Conservation (phyloP, 2,113 vertebrate genomes). For the Chamaetylas fuelleborni region DNA sequence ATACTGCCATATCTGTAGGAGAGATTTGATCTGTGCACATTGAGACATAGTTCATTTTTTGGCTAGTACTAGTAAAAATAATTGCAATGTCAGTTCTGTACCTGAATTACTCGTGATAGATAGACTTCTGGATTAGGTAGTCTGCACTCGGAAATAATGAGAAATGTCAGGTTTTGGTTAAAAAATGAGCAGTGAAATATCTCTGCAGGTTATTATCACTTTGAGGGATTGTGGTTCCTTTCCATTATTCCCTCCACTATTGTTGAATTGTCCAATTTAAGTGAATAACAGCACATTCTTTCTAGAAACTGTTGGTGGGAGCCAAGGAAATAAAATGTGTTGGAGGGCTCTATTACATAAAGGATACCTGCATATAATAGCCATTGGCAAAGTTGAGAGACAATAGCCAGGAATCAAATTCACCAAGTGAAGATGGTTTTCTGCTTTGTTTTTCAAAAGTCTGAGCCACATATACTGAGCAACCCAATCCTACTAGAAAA, state of each 20-base stretch:
- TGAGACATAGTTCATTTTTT: conserved; percentile 43
- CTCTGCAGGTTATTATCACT: conserved; percentile 63
- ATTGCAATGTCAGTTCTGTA: conserved; percentile 51
- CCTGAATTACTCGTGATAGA: conserved; percentile 54
- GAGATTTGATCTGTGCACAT: conserved; percentile 32
- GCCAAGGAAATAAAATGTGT: conserved; percentile 40
- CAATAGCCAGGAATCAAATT: conserved; percentile 21
- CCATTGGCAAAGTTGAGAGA: conserved; percentile 25
- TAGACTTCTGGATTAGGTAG: conserved; percentile 52
- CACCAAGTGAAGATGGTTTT: neutral
- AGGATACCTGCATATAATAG: conserved; percentile 11
- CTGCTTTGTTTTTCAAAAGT: neutral
- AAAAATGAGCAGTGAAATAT: conserved; percentile 61
- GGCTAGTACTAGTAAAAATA: conserved; percentile 42
- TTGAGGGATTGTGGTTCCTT: conserved; percentile 49
- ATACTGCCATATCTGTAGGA: neutral
- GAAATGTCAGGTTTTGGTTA: conserved; percentile 62
- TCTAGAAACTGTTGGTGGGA: conserved; percentile 41
- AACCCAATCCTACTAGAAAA: neutral
- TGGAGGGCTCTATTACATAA: conserved; percentile 14
- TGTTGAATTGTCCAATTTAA: conserved; percentile 58
- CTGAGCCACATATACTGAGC: neutral
- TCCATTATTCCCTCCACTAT: conserved; percentile 28
- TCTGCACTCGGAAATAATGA: conserved; percentile 44
- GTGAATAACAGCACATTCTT: conserved; percentile 33